phyloP scores from a whole-genome alignment of 92 coral and sea anemone species.

The Porites rus region DNA sequence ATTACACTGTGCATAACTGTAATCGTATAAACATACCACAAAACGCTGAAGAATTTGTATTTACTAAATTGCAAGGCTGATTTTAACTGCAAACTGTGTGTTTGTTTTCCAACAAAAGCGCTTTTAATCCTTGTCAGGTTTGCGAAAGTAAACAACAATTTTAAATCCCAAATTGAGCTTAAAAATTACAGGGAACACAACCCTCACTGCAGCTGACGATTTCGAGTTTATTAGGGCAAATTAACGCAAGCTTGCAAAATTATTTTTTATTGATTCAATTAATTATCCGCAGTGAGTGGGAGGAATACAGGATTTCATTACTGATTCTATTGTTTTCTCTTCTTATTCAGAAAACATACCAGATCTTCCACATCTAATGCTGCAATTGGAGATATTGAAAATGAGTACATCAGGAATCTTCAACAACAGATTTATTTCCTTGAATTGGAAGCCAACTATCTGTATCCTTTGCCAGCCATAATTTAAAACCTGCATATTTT shows the following conservation, averaged over 20 bases:
- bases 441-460: slow-evolving; percentile 94
- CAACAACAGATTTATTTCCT: slow-evolving; percentile 97
- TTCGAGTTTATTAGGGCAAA: background rate
- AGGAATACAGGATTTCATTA: background rate
- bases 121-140: background rate
- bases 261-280: background rate
- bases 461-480: slow-evolving; percentile 79
- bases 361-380: slow-evolving; percentile 81
- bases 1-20: no score
- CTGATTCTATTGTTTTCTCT: no score
- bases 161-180: background rate
- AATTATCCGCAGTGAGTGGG: background rate
- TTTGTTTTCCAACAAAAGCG: background rate
- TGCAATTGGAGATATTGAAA: slow-evolving; percentile 90
- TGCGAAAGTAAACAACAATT: background rate
- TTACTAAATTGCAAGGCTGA: background rate
- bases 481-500: background rate
- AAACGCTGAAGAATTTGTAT: no score
- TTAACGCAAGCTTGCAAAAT: background rate
- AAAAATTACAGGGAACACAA: background rate
- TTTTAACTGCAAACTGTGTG: background rate
- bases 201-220: background rate
- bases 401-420: slow-evolving; percentile 97
- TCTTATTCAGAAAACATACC: slow-evolving; percentile 65
- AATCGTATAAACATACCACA: no score